These are phyloP conservation scores for Ahaetulla prasina DNA, from an alignment of 2,113 vertebrate species.

Conservation along the genomic window DNA sequence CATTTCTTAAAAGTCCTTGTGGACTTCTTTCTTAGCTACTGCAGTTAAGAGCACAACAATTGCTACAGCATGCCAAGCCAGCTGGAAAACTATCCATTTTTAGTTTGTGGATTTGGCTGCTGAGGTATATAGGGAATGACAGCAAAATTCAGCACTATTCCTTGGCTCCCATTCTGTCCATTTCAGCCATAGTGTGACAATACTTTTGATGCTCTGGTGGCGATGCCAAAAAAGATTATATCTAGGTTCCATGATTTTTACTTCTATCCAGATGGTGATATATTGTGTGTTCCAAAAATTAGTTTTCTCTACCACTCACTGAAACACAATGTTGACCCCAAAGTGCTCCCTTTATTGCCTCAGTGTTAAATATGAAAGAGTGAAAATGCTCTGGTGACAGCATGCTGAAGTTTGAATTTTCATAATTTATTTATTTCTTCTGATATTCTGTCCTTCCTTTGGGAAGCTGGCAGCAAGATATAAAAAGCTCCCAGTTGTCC, in stretches of 20 bases:
- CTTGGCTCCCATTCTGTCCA: background rate
- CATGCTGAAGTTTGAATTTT: background rate
- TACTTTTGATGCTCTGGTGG: background rate
- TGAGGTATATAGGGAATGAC: background rate
- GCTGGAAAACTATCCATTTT: background rate
- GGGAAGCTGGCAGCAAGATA: background rate
- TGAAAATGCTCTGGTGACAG: background rate
- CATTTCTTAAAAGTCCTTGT: background rate
- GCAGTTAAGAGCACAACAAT: background rate
- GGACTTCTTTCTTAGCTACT: background rate
- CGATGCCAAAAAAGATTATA: background rate
- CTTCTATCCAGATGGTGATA: conserved; percentile 4
- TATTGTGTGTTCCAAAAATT: conserved; percentile 1
- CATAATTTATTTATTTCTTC: background rate
- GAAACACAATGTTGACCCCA: background rate
- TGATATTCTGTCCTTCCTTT: background rate
- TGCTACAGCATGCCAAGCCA: background rate
- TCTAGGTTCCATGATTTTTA: background rate
- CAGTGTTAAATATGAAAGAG: background rate
- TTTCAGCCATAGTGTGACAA: background rate
- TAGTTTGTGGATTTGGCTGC: background rate
- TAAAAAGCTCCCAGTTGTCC: background rate
- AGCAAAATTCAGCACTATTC: background rate
- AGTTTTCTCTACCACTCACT: background rate
- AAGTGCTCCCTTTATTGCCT: background rate